Base-by-base conservation (phyloP, 37 sponge, comb jelly and placozoan genomes). In the Halichondria panicea region DNA sequence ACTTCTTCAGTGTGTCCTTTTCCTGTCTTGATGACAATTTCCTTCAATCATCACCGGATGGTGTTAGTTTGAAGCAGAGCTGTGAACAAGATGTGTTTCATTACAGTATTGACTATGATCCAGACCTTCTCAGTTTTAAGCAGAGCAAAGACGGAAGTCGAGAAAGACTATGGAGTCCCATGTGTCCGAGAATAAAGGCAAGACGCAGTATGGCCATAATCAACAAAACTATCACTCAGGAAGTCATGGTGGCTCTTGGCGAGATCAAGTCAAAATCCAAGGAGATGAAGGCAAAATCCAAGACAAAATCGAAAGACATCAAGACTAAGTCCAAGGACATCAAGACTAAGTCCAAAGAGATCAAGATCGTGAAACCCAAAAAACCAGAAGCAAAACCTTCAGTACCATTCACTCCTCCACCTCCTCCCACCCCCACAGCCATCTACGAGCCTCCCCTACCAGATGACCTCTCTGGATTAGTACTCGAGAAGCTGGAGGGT, bases 121-220 rank as follows among this genome's bases (percentile, higher is more conserved):
- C 37, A 66, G 21, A 41, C 37, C n/a, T 2, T 12, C 19, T 66
- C 13, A 7, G 7, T 40, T 36, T 41, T 22, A 53, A 19, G 54
- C 34, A 50, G 53, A 33, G 53, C 42, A 70, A 70, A 48, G 46
- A 43, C 2, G 35, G 9, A 3, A 43, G 13, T 18, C 38, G 70
- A 18, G 37, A 72, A 22, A 2, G 73, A n/a, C 28, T 50, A 3
- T 55, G 56, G 73, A 42, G 18, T 19, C 73, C 73, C 8, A 40
- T 72, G 36, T 72, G 57, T 56, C 73, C 56, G 9, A 55, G 58
- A 18, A 28, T 72, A 22, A 37, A 39, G 0, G 57, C 56, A n/a
- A 72, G 56, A 43, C 31, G 73, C 1, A n/a, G 36, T 7, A 28
- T 55, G 2, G 42, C 50, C 21, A 40, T 28, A 33, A 72, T 72